Conservation (phyloP, 2,888 invertebrate species). For the Cyclophora punctaria region DNA sequence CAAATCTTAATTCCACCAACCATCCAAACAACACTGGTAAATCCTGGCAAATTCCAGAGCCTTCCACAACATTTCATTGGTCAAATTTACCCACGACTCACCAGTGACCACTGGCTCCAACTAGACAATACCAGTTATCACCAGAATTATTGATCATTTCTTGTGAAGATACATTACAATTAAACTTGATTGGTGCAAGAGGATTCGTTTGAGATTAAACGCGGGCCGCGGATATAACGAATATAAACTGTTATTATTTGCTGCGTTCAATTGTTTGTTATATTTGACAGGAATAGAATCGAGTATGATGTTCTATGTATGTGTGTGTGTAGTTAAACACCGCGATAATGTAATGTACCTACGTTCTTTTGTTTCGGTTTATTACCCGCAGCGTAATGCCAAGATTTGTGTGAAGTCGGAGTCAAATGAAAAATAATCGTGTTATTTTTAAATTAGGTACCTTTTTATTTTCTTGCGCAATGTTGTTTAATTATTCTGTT, state of each 20-base stretch:
- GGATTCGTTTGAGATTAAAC: constrained; percentile 18
- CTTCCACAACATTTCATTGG: background rate
- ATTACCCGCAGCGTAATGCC: too few relatives aligned
- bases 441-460: too few relatives aligned
- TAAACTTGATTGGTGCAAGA: constrained; percentile 16
- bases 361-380: too few relatives aligned
- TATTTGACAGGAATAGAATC: constrained; percentile 1
- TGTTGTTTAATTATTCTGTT: too few relatives aligned
- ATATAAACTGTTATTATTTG: background rate
- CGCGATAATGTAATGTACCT: too few relatives aligned
- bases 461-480: too few relatives aligned
- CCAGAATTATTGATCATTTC: constrained; percentile 4
- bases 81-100: constrained; percentile 8
- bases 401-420: too few relatives aligned
- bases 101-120: constrained; percentile 5
- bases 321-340: too few relatives aligned
- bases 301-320: background rate
- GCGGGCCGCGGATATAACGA: constrained; percentile 3
- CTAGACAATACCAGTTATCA: constrained; percentile 4
- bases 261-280: constrained; percentile 6
- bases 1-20: too few relatives aligned
- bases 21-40: too few relatives aligned
- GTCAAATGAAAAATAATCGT: too few relatives aligned
- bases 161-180: constrained; percentile 17
- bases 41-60: background rate